Conservation (phyloP, 92 coral and sea anemone genomes). For the Blastomussa wellsi region DNA sequence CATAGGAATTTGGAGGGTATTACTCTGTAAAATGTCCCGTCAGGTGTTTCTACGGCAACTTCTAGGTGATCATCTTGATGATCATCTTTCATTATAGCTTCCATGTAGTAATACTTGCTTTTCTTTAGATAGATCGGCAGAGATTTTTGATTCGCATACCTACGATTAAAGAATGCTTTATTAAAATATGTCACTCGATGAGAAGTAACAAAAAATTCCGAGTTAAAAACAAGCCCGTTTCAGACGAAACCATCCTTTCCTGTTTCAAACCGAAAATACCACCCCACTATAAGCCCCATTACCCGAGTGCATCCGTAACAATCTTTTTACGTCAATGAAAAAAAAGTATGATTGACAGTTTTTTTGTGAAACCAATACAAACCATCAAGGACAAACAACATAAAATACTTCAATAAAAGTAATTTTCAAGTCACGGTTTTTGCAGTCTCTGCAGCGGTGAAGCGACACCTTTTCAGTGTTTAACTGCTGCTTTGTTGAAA, state of each 20-base stretch:
- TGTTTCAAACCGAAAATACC: too few species aligned
- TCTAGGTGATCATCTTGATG: slow-evolving; percentile 52
- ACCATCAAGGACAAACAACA: slow-evolving; percentile 20
- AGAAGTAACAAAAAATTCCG: neutral
- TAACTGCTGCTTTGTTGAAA: too few species aligned
- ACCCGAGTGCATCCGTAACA: neutral
- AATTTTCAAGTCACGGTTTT: slow-evolving; percentile 20
- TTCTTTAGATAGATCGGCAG: slow-evolving; percentile 48
- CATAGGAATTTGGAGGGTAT: slow-evolving; percentile 65
- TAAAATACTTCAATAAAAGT: slow-evolving; percentile 23
- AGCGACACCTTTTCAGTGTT: neutral
- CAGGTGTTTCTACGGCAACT: slow-evolving; percentile 68
- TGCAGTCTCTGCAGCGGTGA: too few species aligned
- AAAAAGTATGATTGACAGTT: slow-evolving; percentile 21
- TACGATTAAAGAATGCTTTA: neutral
- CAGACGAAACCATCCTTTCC: too few species aligned
- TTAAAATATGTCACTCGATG: neutral
- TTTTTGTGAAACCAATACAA: slow-evolving; percentile 27
- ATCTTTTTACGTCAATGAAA: slow-evolving; percentile 28
- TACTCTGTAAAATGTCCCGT: slow-evolving; percentile 42
- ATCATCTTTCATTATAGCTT: slow-evolving; percentile 65
- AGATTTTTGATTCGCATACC: slow-evolving; percentile 58
- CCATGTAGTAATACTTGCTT: slow-evolving; percentile 63
- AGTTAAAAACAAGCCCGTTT: too few species aligned
- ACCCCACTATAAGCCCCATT: too few species aligned